phyloP scores from a whole-genome alignment of 2,113 vertebrate species.

The Myotis yumanensis region DNA sequence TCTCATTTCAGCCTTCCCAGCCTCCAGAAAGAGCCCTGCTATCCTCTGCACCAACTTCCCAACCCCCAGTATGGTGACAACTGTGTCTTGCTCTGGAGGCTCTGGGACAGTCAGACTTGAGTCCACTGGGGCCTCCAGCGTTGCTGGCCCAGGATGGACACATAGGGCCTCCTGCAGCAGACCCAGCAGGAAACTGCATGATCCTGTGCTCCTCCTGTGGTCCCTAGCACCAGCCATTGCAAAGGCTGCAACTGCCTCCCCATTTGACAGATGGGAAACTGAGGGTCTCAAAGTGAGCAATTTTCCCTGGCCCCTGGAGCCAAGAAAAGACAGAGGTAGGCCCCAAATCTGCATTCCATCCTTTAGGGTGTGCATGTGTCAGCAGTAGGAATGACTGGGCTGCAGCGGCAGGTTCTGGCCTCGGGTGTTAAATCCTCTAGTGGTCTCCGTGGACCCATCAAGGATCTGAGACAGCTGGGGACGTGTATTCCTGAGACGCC shows the following conservation, averaged over 20 bases:
- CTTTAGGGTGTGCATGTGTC: accelerated
- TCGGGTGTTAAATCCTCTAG: neutral
- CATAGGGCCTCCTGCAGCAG: too few species aligned
- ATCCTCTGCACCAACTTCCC: neutral
- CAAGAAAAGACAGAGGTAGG: neutral
- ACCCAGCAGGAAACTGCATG: neutral
- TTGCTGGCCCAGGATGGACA: neutral
- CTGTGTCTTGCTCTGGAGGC: neutral
- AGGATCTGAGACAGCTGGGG: neutral
- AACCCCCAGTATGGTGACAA: neutral
- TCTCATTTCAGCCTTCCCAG: neutral
- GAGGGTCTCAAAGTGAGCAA: neutral
- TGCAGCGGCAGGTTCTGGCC: accelerated
- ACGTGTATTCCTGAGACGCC: neutral
- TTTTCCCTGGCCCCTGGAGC: neutral
- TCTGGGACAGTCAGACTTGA: neutral
- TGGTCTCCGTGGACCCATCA: neutral
- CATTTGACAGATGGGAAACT: neutral
- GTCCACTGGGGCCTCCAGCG: too few species aligned
- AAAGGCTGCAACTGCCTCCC: neutral
- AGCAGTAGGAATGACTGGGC: neutral
- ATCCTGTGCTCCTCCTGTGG: neutral
- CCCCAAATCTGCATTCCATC: too few species aligned
- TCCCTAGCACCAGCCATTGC: neutral
- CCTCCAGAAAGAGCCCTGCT: neutral